These are phyloP conservation scores for Sinopyrophorus schimmeli DNA, from an alignment of 2,888 invertebrate genomes.

Conservation along the genomic window DNA sequence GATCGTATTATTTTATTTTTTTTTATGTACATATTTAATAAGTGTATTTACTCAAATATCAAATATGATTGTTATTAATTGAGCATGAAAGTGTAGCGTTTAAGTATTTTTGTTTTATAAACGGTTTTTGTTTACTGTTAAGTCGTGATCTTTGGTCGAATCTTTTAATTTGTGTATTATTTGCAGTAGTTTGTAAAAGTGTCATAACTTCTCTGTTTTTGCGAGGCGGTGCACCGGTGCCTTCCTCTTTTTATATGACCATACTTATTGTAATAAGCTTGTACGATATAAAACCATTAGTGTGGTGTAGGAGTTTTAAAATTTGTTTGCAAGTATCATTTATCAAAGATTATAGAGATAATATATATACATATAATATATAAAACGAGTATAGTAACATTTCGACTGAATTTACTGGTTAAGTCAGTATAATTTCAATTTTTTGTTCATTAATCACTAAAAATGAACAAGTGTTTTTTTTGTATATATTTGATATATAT, in stretches of 20 bases:
- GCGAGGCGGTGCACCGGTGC: conserved; percentile 53
- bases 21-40: conserved; percentile 20
- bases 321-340: conserved; percentile 25
- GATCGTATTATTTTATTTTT: conserved; percentile 33
- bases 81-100: conserved; percentile 21
- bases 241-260: conserved; percentile 53
- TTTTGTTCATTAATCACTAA: conserved; percentile 27
- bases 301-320: conserved; percentile 29
- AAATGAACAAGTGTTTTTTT: conserved; percentile 31
- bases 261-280: conserved; percentile 40
- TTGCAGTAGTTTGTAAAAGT: conserved; percentile 34
- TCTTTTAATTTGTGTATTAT: conserved; percentile 17
- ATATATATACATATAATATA: conserved; percentile 9
- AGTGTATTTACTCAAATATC: conserved; percentile 12
- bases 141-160: conserved; percentile 2
- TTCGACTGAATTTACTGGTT: conserved; percentile 26
- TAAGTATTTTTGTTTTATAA: conserved; percentile 22
- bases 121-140: conserved; percentile 12
- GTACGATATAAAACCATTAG: conserved; percentile 30
- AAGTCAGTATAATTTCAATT: conserved; percentile 26
- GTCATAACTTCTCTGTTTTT: conserved; percentile 53
- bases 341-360: conserved; percentile 13
- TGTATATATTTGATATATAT: conserved; percentile 34
- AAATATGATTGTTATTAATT: conserved; percentile 19
- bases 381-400: conserved; percentile 17